Evolutionary conservation across 2,888 invertebrate species (phyloP).

Genomic region (Allacma fusca): DNA sequence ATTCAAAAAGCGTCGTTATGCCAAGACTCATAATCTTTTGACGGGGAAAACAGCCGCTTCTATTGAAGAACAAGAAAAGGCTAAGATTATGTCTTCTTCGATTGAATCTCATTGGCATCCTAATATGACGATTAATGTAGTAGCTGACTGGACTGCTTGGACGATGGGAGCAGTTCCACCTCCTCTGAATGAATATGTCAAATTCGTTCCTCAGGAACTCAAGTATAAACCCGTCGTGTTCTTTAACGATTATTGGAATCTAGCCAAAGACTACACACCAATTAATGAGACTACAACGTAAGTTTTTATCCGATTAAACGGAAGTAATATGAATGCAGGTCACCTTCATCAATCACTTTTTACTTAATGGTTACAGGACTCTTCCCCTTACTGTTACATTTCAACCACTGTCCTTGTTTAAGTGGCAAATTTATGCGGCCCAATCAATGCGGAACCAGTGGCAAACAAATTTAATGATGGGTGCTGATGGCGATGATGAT

Average conservation of each 20-base stretch:
- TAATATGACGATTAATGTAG: constrained; percentile 92
- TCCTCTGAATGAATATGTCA: constrained; percentile 76
- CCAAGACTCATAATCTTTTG: constrained; percentile 90
- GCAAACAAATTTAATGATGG: constrained; percentile 71
- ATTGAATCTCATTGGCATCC: constrained; percentile 99
- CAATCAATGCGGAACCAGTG: constrained; percentile 92
- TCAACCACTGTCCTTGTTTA: constrained; percentile 93
- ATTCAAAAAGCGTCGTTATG: constrained; percentile 85
- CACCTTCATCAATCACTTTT: neutral
- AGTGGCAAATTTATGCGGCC: constrained; percentile 98
- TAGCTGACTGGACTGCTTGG: constrained; percentile 97
- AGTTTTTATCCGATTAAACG: too few species aligned
- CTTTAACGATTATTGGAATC: constrained; percentile 98
- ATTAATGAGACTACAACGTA: constrained; percentile 84
- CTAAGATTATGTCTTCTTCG: constrained; percentile 80
- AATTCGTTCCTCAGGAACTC: constrained; percentile 84
- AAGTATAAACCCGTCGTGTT: constrained; percentile 93
- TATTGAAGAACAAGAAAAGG: constrained; percentile 75
- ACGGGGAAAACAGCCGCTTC: constrained; percentile 87
- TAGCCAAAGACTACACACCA: constrained; percentile 91
- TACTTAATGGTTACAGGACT: constrained; percentile 61
- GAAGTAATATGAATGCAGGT: too few species aligned
- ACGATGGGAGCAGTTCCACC: constrained; percentile 87
- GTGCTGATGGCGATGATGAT: constrained; percentile 75
- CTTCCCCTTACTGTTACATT: constrained; percentile 77